Conservation (phyloP, 2,797 vertebrate genomes). For the Mycteria americana region DNA sequence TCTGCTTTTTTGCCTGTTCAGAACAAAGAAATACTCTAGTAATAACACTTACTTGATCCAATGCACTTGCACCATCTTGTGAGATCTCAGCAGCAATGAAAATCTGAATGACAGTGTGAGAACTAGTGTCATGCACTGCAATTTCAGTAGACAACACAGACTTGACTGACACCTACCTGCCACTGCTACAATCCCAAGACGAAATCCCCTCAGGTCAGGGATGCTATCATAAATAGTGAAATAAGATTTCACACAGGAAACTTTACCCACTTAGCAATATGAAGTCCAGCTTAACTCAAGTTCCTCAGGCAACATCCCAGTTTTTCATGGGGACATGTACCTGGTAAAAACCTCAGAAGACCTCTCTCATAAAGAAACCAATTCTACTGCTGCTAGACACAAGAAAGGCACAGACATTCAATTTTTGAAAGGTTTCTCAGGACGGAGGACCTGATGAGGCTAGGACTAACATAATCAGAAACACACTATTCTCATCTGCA, state of each 20-base stretch:
- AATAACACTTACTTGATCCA: background rate
- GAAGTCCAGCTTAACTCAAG: background rate
- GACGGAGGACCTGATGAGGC: background rate
- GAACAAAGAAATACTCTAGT: background rate
- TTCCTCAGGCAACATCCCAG: background rate
- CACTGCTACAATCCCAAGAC: background rate
- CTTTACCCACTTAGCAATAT: background rate
- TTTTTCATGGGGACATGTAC: background rate
- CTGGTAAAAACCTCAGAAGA: background rate
- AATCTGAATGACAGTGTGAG: background rate
- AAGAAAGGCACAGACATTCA: background rate
- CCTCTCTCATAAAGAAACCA: background rate
- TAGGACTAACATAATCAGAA: background rate
- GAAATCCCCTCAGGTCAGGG: background rate
- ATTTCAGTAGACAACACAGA: background rate
- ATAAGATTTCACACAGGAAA: background rate
- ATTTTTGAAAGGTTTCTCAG: background rate
- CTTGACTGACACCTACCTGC: background rate
- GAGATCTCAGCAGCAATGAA: background rate
- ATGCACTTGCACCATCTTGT: background rate
- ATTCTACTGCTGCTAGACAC: background rate
- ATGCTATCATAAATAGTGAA: background rate
- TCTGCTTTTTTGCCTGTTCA: background rate
- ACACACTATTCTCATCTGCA: background rate
- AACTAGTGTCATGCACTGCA: background rate